Evolutionary conservation across 2,797 vertebrate genomes (phyloP).

Genomic region (Phoeniculus purpureus): DNA sequence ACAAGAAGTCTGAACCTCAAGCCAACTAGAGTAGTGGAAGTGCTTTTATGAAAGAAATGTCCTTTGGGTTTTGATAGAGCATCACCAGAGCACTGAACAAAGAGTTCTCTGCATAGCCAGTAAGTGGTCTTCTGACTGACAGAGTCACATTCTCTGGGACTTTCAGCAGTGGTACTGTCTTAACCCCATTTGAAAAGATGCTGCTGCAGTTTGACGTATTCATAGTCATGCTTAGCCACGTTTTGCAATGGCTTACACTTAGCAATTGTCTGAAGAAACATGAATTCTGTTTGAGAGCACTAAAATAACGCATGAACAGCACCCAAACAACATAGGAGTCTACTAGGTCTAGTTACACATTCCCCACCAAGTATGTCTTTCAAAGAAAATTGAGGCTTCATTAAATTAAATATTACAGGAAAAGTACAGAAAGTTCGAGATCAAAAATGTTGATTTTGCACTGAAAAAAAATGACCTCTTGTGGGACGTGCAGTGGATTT

Average conservation of each 20-base stretch:
- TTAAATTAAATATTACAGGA: slow-evolving; percentile 34
- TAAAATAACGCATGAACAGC: neutral
- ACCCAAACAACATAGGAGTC: neutral
- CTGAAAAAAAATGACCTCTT: slow-evolving; percentile 7
- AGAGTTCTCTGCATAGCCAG: neutral
- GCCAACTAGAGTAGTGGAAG: neutral
- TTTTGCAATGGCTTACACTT: neutral
- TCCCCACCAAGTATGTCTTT: slow-evolving; percentile 8
- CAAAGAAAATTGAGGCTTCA: neutral
- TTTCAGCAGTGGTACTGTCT: neutral
- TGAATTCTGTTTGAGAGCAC: neutral
- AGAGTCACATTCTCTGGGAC: neutral
- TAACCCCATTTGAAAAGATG: neutral
- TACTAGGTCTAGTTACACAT: neutral
- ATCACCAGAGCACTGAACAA: neutral
- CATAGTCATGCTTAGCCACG: neutral
- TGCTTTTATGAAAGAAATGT: neutral
- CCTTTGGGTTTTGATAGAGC: neutral
- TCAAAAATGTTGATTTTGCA: slow-evolving; percentile 29
- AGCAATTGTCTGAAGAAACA: neutral
- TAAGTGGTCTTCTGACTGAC: neutral
- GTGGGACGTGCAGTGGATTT: slow-evolving; percentile 6
- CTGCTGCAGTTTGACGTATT: neutral
- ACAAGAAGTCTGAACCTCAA: neutral
- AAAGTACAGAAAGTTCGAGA: neutral